These are phyloP conservation scores for Melanophora roralis DNA, from an alignment of 2,888 invertebrate species.

Conservation along the genomic window DNA sequence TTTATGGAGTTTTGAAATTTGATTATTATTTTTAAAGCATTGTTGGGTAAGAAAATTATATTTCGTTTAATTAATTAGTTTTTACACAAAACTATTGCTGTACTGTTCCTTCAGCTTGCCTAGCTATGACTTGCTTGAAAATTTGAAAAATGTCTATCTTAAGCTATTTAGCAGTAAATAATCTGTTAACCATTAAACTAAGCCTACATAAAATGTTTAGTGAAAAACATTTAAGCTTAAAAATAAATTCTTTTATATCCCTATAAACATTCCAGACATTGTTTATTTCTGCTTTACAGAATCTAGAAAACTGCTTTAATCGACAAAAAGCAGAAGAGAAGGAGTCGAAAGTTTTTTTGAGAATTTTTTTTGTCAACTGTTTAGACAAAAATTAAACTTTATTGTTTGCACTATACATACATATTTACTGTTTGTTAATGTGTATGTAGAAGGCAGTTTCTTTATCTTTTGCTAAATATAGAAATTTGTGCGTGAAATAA, in stretches of 20 bases:
- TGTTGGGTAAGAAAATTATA: no score
- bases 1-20: no score
- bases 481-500: conserved; percentile 58
- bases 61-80: no score
- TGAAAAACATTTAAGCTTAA: no score
- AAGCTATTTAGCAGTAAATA: not conserved
- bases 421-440: not conserved
- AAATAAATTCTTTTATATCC: not conserved
- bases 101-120: no score
- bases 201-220: conserved; percentile 22
- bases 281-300: conserved; percentile 4
- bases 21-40: no score
- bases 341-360: conserved; percentile 8
- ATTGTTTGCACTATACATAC: not conserved
- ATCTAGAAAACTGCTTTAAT: conserved; percentile 1
- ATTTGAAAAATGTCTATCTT: not conserved
- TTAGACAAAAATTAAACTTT: not conserved
- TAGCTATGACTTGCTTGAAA: not conserved
- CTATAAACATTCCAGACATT: conserved; percentile 8
- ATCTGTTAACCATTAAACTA: conserved; percentile 34
- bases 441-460: no score
- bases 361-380: not conserved
- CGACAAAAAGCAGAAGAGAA: not conserved
- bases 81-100: no score
- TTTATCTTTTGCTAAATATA: not conserved